phyloP scores from a whole-genome alignment of 2,113 vertebrate genomes.

The Antechinus flavipes region DNA sequence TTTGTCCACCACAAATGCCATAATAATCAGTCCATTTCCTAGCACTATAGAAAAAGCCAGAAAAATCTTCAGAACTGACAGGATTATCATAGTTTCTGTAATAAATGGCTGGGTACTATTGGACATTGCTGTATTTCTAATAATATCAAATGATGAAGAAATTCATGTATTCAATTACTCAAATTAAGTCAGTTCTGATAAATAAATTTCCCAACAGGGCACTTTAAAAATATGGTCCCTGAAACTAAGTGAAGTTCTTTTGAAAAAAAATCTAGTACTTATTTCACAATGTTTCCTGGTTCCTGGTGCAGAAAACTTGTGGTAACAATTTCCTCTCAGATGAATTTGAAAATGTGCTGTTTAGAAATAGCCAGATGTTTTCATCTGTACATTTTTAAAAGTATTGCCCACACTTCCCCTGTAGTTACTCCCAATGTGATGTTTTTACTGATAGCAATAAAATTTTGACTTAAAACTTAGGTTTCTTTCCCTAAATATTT shows the following conservation, averaged over 20 bases:
- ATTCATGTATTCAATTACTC: background rate
- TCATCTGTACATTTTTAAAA: conserved; percentile 7
- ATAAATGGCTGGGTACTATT: conserved; percentile 63
- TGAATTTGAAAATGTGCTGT: conserved; percentile 31
- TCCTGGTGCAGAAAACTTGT: conserved; percentile 54
- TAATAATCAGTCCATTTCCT: conserved; percentile 91
- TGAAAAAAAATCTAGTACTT: conserved; percentile 6
- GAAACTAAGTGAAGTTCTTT: background rate
- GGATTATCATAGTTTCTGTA: conserved; percentile 75
- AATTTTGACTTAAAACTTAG: background rate
- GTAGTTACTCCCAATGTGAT: background rate
- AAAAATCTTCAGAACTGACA: conserved; percentile 88
- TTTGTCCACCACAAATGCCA: conserved; percentile 92
- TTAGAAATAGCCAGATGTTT: conserved; percentile 23
- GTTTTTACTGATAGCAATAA: background rate
- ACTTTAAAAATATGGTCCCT: conserved; percentile 17
- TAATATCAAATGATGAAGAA: conserved; percentile 27
- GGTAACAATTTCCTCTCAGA: conserved; percentile 57
- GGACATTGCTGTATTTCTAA: background rate
- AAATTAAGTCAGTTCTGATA: background rate
- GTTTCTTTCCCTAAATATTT: background rate
- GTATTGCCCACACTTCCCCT: background rate
- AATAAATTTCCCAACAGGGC: background rate
- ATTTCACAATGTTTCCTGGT: conserved; percentile 65
- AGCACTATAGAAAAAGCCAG: conserved; percentile 88